A percentile compares a stretch with the other conserved stretches of the same genome.
phyloP scores from a whole-genome alignment of 2,797 vertebrate species.

The Furcifer pardalis region DNA sequence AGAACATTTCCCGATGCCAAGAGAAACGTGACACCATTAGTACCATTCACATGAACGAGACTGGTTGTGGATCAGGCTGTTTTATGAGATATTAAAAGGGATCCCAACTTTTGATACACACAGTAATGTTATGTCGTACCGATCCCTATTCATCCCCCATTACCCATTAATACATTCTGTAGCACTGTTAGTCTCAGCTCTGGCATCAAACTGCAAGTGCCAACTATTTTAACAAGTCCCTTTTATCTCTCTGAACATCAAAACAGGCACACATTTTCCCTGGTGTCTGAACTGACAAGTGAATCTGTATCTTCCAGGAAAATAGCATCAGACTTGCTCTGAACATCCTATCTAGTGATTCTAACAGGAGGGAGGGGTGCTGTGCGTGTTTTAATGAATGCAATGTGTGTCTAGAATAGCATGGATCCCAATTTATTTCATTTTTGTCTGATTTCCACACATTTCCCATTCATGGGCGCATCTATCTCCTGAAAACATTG shows the following conservation, averaged over 20 bases:
- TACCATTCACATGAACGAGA: background rate
- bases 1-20: no score
- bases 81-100: background rate
- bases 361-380: no score
- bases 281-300: conserved; percentile 23
- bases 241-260: conserved; percentile 31
- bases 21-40: background rate
- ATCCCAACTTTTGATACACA: conserved; percentile 15
- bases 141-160: conserved; percentile 19
- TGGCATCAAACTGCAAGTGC: conserved; percentile 11
- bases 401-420: background rate
- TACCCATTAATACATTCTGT: conserved; percentile 29
- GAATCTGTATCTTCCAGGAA: conserved; percentile 1
- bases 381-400: no score
- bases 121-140: conserved; percentile 7
- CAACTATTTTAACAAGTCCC: conserved; percentile 28
- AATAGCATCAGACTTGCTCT: conserved; percentile 13
- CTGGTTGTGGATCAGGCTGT: background rate
- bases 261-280: conserved; percentile 32
- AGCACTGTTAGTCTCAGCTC: conserved; percentile 11
- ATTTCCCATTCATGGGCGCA: background rate
- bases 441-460: background rate
- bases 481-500: background rate
- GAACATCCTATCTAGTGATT: background rate
- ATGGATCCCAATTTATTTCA: background rate